Evolutionary conservation across 2,888 invertebrate genomes (phyloP).

Genomic region (Leptinotarsa rubiginosa): DNA sequence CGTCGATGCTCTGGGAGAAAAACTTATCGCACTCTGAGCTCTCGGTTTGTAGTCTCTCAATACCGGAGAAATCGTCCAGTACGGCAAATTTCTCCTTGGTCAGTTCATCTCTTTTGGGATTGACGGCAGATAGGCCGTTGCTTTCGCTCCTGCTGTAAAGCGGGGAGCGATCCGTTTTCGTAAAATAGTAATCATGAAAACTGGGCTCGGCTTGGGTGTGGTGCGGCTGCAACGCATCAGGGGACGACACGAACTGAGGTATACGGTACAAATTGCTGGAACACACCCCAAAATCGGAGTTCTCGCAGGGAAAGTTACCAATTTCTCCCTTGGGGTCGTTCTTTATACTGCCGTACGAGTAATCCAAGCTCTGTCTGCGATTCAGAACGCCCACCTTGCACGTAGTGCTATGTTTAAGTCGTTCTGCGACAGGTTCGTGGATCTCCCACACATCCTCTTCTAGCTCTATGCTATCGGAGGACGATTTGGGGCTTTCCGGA

Average conservation of each 20-base stretch:
- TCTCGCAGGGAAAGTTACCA: slow-evolving; percentile 26
- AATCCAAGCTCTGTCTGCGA: slow-evolving; percentile 56
- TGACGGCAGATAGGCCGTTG: slow-evolving; percentile 31
- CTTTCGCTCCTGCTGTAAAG: slow-evolving; percentile 56
- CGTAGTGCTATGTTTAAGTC: slow-evolving; percentile 56
- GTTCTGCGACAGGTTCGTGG: slow-evolving; percentile 55
- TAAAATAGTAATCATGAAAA: slow-evolving; percentile 59
- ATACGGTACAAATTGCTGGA: slow-evolving; percentile 56
- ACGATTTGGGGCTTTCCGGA: slow-evolving; percentile 60
- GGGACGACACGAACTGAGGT: slow-evolving; percentile 55
- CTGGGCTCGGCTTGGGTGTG: slow-evolving; percentile 39
- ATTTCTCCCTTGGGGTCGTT: slow-evolving; percentile 47
- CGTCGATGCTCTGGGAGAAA: slow-evolving; percentile 53
- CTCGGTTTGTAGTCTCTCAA: slow-evolving; percentile 58
- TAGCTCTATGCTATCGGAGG: slow-evolving; percentile 53
- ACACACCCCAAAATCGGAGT: slow-evolving; percentile 47
- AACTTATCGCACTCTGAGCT: slow-evolving; percentile 44
- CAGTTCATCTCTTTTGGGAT: slow-evolving; percentile 20
- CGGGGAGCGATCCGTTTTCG: slow-evolving; percentile 55
- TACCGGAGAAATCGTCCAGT: slow-evolving; percentile 50
- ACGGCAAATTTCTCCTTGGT: slow-evolving; percentile 32
- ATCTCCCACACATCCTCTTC: slow-evolving; percentile 61
- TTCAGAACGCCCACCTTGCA: slow-evolving; percentile 60
- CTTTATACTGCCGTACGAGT: slow-evolving; percentile 53
- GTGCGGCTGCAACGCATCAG: slow-evolving; percentile 45